Conservation (phyloP, 2,888 invertebrate species). For the Archaeoteleia sp. region DNA sequence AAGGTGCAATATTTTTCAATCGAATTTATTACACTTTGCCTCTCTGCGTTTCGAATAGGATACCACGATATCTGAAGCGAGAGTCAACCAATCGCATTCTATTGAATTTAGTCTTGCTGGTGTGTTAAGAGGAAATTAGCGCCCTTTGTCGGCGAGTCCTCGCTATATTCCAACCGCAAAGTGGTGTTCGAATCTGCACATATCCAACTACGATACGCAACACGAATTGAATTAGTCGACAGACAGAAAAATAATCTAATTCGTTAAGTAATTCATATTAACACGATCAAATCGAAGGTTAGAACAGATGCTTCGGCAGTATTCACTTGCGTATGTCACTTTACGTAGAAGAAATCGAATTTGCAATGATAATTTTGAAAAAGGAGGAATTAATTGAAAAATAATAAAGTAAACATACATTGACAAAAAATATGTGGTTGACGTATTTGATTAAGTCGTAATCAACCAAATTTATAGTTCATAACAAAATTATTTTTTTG, state of each 20-base stretch:
- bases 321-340: too few species aligned
- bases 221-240: conserved; percentile 44
- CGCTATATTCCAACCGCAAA: conserved; percentile 37
- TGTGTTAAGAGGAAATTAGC: conserved; percentile 51
- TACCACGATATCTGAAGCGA: conserved; percentile 25
- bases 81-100: conserved; percentile 28
- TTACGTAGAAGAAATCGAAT: too few species aligned
- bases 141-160: conserved; percentile 46
- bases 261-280: too few species aligned
- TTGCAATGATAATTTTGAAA: too few species aligned
- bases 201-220: conserved; percentile 37
- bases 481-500: too few species aligned
- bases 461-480: too few species aligned
- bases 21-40: conserved; percentile 42
- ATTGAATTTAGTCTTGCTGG: conserved; percentile 43
- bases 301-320: too few species aligned
- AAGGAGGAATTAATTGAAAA: too few species aligned
- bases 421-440: too few species aligned
- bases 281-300: too few species aligned
- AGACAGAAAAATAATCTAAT: neutral
- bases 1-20: conserved; percentile 40
- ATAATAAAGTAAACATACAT: too few species aligned
- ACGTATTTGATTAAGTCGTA: too few species aligned
- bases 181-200: conserved; percentile 43
- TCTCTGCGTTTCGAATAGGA: conserved; percentile 18